Percentiles rank a stretch among this genome's conserved stretches.
phyloP scores from a whole-genome alignment of 2,888 invertebrate genomes.

The Euplagia quadripunctaria region DNA sequence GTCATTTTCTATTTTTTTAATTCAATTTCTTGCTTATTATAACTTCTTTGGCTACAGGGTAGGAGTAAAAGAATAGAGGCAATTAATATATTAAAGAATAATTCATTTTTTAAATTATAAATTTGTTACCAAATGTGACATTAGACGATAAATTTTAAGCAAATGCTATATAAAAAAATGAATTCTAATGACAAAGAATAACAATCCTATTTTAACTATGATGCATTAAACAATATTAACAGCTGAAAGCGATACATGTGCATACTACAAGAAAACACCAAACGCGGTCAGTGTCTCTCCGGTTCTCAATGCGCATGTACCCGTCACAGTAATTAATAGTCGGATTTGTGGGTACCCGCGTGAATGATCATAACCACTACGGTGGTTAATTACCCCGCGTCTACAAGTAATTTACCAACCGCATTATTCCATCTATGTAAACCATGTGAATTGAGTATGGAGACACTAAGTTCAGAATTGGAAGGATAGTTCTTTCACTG shows the following conservation, averaged over 20 bases:
- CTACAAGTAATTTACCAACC: constrained; percentile 66
- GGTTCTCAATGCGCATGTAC: constrained; percentile 64
- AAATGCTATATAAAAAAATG: not conserved
- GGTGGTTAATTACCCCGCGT: constrained; percentile 75
- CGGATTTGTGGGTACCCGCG: constrained; percentile 71
- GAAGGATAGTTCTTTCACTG: not conserved
- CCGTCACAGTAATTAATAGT: constrained; percentile 78
- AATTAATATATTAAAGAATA: not conserved
- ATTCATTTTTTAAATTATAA: not conserved
- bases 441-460: constrained; percentile 21
- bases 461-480: not conserved
- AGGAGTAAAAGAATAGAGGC: not conserved
- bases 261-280: not conserved
- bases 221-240: not conserved
- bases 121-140: not conserved
- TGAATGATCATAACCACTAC: constrained; percentile 79
- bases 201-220: not conserved
- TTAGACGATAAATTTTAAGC: not conserved
- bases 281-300: constrained; percentile 39
- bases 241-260: not conserved
- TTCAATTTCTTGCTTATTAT: not conserved
- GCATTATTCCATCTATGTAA: constrained; percentile 59
- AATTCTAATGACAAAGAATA: not conserved
- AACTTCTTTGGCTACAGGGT: not conserved
- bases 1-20: not conserved